Evolutionary conservation across 2,797 vertebrate genomes (phyloP).

Genomic region (Phrynocephalus vlangalii): DNA sequence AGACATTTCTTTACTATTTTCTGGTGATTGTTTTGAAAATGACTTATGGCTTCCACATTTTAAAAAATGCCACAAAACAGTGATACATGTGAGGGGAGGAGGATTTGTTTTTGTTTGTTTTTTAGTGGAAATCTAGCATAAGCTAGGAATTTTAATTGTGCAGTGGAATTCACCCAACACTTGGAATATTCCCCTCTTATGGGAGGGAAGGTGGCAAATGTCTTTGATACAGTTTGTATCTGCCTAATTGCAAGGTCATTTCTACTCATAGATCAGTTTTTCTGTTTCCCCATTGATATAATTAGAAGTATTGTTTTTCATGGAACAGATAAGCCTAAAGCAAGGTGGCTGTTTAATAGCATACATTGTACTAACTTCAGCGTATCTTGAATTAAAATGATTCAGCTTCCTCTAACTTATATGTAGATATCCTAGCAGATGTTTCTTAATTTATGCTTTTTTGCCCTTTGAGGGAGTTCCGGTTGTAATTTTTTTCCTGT

Average conservation of each 20-base stretch:
- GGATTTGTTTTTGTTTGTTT: background rate
- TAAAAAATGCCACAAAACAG: background rate
- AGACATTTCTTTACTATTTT: background rate
- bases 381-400: background rate
- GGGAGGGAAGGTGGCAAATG: background rate
- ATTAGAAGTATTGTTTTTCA: no score
- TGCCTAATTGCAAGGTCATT: background rate
- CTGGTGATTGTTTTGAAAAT: background rate
- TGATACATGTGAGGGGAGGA: background rate
- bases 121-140: background rate
- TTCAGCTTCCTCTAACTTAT: background rate
- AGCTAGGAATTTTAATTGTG: constrained; percentile 1
- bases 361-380: background rate
- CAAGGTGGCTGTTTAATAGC: background rate
- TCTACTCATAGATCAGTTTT: background rate
- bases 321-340: background rate
- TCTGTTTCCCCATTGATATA: background rate
- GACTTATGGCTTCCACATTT: background rate
- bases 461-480: no score
- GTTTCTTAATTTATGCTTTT: no score
- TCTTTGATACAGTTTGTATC: background rate
- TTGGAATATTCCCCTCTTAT: background rate
- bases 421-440: background rate
- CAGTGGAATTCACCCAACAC: background rate
- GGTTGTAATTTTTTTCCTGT: no score